A percentile compares a stretch with the other conserved stretches of the same genome.
Conservation (phyloP, 2,797 vertebrate species). For the Delichon dasypus region DNA sequence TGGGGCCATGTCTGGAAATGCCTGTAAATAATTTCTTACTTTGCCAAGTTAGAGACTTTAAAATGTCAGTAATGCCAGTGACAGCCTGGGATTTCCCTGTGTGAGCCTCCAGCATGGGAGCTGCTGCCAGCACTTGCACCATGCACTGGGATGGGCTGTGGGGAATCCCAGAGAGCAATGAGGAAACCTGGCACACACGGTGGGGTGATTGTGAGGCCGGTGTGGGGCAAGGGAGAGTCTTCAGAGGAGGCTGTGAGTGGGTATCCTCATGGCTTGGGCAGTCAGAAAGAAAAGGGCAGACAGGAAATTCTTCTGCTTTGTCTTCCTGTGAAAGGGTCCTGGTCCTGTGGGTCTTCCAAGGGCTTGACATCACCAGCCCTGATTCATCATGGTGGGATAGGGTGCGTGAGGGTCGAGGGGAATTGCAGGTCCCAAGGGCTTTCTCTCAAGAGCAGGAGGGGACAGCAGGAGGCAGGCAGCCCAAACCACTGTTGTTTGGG, state of each 20-base stretch:
- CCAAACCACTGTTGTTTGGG: neutral
- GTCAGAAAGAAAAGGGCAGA: neutral
- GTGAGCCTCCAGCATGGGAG: neutral
- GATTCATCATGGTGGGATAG: neutral
- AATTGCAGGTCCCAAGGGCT: neutral
- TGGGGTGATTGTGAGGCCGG: neutral
- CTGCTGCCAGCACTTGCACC: neutral
- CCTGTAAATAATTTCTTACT: slow-evolving; percentile 21
- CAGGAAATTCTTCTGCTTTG: neutral
- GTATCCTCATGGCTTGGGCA: neutral
- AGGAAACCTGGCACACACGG: fast-evolving
- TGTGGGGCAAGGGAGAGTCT: neutral
- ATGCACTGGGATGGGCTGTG: fast-evolving
- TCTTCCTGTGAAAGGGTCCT: neutral
- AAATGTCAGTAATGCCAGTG: slow-evolving; percentile 4
- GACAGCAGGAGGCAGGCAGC: neutral
- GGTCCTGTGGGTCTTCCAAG: neutral
- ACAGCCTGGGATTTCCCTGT: neutral
- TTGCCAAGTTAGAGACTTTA: slow-evolving; percentile 8
- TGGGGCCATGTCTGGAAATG: neutral
- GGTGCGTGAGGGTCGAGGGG: fast-evolving
- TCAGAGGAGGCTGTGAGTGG: neutral
- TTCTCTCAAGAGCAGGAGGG: neutral
- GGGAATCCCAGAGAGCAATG: fast-evolving
- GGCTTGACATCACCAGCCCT: neutral